These are phyloP conservation scores for Erpetoichthys calabaricus DNA, from an alignment of 2,797 vertebrate species.

Conservation along the genomic window DNA sequence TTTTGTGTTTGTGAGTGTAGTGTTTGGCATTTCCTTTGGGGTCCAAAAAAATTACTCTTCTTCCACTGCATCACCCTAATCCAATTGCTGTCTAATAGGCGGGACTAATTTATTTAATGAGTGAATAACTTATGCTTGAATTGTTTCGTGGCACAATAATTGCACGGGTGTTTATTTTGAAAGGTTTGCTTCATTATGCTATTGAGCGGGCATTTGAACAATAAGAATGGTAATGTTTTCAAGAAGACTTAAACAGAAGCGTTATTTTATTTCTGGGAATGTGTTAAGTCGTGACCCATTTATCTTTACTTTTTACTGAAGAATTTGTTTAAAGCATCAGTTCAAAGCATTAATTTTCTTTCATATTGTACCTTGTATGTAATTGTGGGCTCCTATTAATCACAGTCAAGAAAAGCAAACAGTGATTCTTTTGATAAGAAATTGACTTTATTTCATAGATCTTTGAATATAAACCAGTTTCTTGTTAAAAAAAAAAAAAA, in stretches of 20 bases:
- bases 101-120: background rate
- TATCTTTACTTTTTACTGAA: constrained; percentile 31
- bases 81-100: background rate
- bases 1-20: too few species aligned
- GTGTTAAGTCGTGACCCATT: constrained; percentile 29
- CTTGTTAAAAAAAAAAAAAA: too few species aligned
- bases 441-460: too few species aligned
- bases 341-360: constrained; percentile 30
- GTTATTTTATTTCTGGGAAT: constrained; percentile 24
- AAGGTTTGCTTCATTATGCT: background rate
- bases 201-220: background rate
- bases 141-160: background rate
- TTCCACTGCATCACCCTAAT: too few species aligned
- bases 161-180: background rate
- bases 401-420: constrained; percentile 18
- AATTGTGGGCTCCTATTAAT: constrained; percentile 33
- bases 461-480: too few species aligned
- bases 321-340: constrained; percentile 27
- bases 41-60: too few species aligned
- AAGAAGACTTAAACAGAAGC: background rate
- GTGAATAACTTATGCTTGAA: constrained; percentile 1
- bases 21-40: too few species aligned
- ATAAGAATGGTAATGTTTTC: background rate
- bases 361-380: constrained; percentile 16
- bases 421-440: too few species aligned